phyloP scores from a whole-genome alignment of 2,113 vertebrate species.

The Oncorhynchus kisutch region DNA sequence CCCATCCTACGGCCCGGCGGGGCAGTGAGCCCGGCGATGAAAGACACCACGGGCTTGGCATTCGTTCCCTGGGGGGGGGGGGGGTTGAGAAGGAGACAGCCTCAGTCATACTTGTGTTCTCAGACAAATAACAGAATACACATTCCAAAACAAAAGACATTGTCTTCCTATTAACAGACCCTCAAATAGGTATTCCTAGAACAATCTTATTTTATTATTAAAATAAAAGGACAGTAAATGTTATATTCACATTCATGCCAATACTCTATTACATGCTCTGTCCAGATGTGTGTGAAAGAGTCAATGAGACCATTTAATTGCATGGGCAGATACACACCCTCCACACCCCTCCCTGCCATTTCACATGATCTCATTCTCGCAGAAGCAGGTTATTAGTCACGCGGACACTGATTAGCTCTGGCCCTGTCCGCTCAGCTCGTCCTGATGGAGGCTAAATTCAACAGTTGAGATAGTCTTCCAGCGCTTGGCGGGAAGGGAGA shows the following conservation, averaged over 20 bases:
- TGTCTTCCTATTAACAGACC: conserved; percentile 50
- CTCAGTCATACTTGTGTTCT: too few relatives aligned
- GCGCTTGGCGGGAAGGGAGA: conserved; percentile 11
- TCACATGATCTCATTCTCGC: conserved; percentile 66
- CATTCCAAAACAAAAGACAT: too few relatives aligned
- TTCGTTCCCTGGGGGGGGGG: conserved; percentile 79
- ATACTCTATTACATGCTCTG: too few relatives aligned
- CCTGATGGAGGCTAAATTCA: conserved; percentile 66
- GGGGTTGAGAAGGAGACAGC: too few relatives aligned
- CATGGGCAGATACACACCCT: conserved; percentile 31
- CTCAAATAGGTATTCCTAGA: conserved; percentile 49
- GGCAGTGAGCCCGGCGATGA: conserved; percentile 95
- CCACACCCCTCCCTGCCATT: conserved; percentile 41
- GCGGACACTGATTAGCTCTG: conserved; percentile 68
- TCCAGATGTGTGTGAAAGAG: conserved; percentile 37
- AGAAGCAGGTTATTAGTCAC: conserved; percentile 69
- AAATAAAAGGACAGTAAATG: conserved; percentile 30
- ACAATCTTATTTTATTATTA: conserved; percentile 60
- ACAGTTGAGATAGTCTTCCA: conserved; percentile 60
- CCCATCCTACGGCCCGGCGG: conserved; percentile 96
- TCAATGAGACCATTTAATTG: conserved; percentile 72
- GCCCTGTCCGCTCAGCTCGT: conserved; percentile 48
- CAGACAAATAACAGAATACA: too few relatives aligned
- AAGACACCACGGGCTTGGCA: conserved; percentile 94
- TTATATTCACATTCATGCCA: too few relatives aligned